Evolutionary conservation across 2,113 vertebrate species (phyloP).

Genomic region (Prolemur simus): DNA sequence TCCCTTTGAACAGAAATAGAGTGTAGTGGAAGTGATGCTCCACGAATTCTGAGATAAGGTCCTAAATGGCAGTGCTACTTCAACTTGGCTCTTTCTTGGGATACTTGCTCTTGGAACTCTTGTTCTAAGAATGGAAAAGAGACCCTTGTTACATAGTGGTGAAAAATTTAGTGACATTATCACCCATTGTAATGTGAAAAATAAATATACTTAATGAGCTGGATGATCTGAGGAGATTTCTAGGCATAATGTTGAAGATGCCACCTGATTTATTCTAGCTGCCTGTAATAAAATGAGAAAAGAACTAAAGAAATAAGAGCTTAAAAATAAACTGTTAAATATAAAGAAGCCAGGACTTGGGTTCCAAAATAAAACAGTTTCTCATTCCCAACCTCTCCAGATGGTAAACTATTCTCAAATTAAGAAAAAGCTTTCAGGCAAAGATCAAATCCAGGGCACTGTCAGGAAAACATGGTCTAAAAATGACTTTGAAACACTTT

Average conservation of each 20-base stretch:
- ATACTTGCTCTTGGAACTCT: background rate
- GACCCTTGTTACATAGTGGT: background rate
- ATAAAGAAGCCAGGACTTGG: conserved; percentile 52
- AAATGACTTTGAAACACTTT: conserved; percentile 52
- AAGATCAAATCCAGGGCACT: conserved; percentile 65
- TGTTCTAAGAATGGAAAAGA: background rate
- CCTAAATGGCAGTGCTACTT: background rate
- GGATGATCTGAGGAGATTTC: background rate
- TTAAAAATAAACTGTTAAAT: conserved; percentile 57
- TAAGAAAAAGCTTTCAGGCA: conserved; percentile 62
- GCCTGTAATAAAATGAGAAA: conserved; percentile 42
- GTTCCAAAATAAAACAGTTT: conserved; percentile 65
- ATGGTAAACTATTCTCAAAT: conserved; percentile 69
- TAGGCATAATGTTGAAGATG: background rate
- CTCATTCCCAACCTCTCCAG: conserved; percentile 59
- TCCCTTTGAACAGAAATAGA: background rate
- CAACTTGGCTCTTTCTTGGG: background rate
- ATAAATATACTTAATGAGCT: background rate
- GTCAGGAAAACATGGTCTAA: conserved; percentile 53
- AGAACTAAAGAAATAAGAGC: conserved; percentile 50
- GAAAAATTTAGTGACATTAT: background rate
- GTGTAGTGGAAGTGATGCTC: background rate
- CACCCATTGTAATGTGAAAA: background rate
- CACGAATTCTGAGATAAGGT: background rate
- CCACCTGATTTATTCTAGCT: conserved; percentile 22